phyloP scores from a whole-genome alignment of 2,797 vertebrate species.

The Huso huso region DNA sequence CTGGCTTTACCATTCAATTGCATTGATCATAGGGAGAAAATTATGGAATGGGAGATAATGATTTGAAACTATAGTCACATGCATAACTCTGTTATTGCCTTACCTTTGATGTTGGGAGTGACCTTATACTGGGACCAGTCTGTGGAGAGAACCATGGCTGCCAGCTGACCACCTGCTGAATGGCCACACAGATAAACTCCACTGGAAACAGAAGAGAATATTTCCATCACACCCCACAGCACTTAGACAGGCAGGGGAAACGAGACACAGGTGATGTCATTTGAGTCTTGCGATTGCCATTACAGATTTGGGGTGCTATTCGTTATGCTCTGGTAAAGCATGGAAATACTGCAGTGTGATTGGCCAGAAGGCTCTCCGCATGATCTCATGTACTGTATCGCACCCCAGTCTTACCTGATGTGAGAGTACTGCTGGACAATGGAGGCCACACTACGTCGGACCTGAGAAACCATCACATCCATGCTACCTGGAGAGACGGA shows the following conservation, averaged over 20 bases:
- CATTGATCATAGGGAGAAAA: too few relatives aligned
- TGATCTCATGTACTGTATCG: too few relatives aligned
- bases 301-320: not conserved
- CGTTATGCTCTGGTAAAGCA: too few relatives aligned
- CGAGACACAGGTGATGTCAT: rapidly evolving
- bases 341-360: too few relatives aligned
- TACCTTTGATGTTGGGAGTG: conserved; percentile 78
- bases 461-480: conserved; percentile 82
- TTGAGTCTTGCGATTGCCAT: not conserved
- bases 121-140: conserved; percentile 69
- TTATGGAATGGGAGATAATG: too few relatives aligned
- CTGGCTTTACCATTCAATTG: too few relatives aligned
- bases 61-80: too few relatives aligned
- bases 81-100: not conserved
- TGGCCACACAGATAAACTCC: conserved; percentile 86
- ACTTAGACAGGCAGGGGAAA: conserved; percentile 9
- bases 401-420: conserved; percentile 53
- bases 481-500: conserved; percentile 61
- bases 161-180: conserved; percentile 86
- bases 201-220: conserved; percentile 41
- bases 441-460: conserved; percentile 65
- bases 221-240: not conserved
- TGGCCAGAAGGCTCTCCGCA: too few relatives aligned
- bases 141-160: conserved; percentile 78
- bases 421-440: conserved; percentile 59